Base-by-base conservation (phyloP, 2,888 invertebrate species). In the Baccha elongata region DNA sequence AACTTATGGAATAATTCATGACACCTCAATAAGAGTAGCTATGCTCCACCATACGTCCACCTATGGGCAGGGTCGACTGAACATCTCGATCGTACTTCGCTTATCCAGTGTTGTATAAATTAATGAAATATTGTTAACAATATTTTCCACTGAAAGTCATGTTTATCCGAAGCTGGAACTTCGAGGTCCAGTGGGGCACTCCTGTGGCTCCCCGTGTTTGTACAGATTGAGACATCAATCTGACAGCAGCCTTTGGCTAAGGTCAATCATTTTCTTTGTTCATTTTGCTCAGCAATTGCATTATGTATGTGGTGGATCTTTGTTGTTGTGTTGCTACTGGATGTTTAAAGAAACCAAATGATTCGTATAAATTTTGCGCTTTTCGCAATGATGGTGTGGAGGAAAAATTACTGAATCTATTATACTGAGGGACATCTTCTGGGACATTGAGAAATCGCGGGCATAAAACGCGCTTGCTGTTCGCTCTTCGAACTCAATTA, bases 251-350 rank as follows among this genome's bases (percentile, higher is more conserved):
- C 81, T 76, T 81, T 71, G 55, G 67, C 68, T 73, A 55, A 72
- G 83, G 83, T 83, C 83, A 83, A 68, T 83, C 83, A 83, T 72
- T 78, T 73, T 73, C 83, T 83, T 83, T 78, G 83, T 83, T 83
- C 62, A 37, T 40, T 60, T 29, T 44, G 26, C 19, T 76, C 42
- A 40, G 13, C 58, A 60, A 74, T 35, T 72, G 60, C 81, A 72
- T 37, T 64, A 74, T 73, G 73, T 74, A 68, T 64, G 62, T 42
- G 10, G 19, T 42, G 10, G 19, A 13, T 19, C n/a, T 53, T 32
- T 44, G 29, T 55, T 58, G 37, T n/a, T 48, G 32, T 69, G 35
- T 29, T 15, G 32, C 44, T 46, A 29, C 19, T 15, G 40, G 8
- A n/a, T 40, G 60, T 42, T 53, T 58, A 21, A 48, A 35, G n/a